Evolutionary conservation across 2,797 vertebrate genomes (phyloP).

Genomic region (Vespertilio murinus): DNA sequence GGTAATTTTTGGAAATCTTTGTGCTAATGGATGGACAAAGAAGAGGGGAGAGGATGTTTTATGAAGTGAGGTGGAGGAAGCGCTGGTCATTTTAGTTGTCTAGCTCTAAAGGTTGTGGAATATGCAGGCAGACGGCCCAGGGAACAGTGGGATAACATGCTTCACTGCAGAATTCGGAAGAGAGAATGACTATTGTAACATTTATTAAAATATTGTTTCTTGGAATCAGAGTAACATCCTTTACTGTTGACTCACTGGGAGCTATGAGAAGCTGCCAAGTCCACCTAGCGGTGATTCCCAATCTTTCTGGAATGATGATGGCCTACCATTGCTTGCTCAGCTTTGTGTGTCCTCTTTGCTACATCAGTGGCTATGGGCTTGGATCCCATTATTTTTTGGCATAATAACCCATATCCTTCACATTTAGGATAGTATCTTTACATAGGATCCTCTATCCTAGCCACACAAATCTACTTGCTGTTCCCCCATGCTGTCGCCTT

Average conservation of each 20-base stretch:
- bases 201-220: not conserved
- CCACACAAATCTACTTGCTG: not conserved
- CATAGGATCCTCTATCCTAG: not conserved
- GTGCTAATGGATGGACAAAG: not conserved
- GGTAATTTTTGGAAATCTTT: not conserved
- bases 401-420: not conserved
- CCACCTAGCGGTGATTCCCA: not conserved
- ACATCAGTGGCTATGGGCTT: not conserved
- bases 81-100: not conserved
- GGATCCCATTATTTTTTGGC: not conserved
- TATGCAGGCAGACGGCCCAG: not conserved
- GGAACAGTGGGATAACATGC: not conserved
- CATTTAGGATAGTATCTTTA: not conserved
- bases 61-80: not conserved
- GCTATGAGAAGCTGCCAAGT: not conserved
- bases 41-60: not conserved
- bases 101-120: not conserved
- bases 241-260: not conserved
- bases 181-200: not conserved
- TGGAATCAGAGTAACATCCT: not conserved
- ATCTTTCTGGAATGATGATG: not conserved
- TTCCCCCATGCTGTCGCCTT: not conserved
- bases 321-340: not conserved
- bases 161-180: not conserved
- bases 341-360: not conserved